Conservation (phyloP, 2,888 invertebrate species). For the Blastobasis lacticolella region DNA sequence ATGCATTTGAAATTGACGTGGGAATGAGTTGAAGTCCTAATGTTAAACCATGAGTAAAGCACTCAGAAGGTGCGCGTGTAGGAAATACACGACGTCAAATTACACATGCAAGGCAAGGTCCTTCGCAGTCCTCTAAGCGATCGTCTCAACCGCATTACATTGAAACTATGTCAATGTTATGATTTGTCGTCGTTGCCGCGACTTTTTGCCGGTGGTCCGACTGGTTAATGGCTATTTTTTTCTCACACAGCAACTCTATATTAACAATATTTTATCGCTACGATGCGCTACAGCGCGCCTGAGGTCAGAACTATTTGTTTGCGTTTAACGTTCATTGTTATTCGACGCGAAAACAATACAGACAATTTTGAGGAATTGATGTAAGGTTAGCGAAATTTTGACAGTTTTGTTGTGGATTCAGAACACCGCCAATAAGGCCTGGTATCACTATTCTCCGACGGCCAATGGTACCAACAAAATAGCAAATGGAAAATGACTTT, state of each 20-base stretch:
- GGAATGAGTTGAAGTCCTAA: conserved; percentile 6
- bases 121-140: conserved; percentile 14
- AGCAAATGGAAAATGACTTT: too few species aligned
- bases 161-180: conserved; percentile 68
- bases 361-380: not conserved
- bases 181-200: conserved; percentile 26
- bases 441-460: too few species aligned
- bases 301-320: conserved; percentile 52
- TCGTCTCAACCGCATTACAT: conserved; percentile 27
- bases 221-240: conserved; percentile 47
- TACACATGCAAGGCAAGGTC: conserved; percentile 30
- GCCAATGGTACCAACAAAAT: too few species aligned
- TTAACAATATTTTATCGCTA: conserved; percentile 60
- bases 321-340: not conserved
- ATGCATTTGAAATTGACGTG: conserved; percentile 1
- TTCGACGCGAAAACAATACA: not conserved
- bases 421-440: too few species aligned
- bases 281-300: conserved; percentile 63
- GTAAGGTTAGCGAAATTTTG: conserved; percentile 1
- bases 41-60: too few species aligned
- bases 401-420: not conserved
- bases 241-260: conserved; percentile 38
- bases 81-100: conserved; percentile 34
- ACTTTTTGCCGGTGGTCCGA: conserved; percentile 33
- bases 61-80: conserved; percentile 17